Percentiles rank a stretch among this genome's conserved stretches.
Evolutionary conservation across 2,888 invertebrate species (phyloP).

Genomic region (Timandra comae): DNA sequence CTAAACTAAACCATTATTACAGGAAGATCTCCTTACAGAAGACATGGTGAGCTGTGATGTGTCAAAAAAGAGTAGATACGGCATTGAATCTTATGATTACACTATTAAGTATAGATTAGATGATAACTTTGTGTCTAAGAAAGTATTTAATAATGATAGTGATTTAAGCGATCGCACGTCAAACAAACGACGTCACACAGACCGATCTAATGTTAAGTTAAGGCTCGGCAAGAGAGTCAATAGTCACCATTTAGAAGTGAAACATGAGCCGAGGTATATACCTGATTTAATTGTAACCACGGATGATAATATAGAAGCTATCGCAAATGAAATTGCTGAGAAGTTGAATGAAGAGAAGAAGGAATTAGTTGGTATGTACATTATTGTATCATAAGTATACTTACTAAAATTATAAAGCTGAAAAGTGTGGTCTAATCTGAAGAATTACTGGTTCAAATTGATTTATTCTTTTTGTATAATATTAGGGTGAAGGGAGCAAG

Average conservation of each 20-base stretch:
- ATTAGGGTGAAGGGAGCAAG: too few relatives aligned
- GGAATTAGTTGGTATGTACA: constrained; percentile 80
- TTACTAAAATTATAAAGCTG: too few relatives aligned
- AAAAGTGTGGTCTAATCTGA: too few relatives aligned
- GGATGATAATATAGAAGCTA: constrained; percentile 73
- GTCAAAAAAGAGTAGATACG: constrained; percentile 78
- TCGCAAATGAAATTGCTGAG: constrained; percentile 83
- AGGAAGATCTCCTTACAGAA: constrained; percentile 88
- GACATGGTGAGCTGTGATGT: constrained; percentile 88
- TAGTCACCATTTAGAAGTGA: constrained; percentile 61
- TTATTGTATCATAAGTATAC: not conserved
- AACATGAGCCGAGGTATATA: constrained; percentile 75
- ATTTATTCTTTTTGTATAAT: too few relatives aligned
- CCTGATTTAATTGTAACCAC: constrained; percentile 72
- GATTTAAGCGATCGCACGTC: constrained; percentile 36
- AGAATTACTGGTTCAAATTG: too few relatives aligned
- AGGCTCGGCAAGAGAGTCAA: constrained; percentile 72
- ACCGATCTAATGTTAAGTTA: constrained; percentile 76
- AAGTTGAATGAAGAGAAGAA: constrained; percentile 86
- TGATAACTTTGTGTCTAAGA: constrained; percentile 59
- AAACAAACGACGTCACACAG: constrained; percentile 77
- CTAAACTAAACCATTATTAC: too few relatives aligned
- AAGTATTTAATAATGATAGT: constrained; percentile 47
- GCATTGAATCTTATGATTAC: constrained; percentile 88
- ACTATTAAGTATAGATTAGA: constrained; percentile 79